Evolutionary conservation across 1,140 invertebrate genomes (phyloP).

Genomic region (Helicoverpa zea): DNA sequence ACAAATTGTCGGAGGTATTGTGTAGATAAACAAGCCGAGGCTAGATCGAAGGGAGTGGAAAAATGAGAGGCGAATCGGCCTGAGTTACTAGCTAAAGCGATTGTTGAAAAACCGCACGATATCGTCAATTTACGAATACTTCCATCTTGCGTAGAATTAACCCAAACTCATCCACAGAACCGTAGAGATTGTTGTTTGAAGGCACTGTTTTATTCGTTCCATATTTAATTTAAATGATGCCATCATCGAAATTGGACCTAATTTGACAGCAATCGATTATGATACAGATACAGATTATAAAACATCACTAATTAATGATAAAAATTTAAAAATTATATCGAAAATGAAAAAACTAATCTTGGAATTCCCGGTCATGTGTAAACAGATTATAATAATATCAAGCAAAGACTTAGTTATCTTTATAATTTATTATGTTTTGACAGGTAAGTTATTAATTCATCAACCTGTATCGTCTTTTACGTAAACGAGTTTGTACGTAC

Average conservation of each 20-base stretch:
- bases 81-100: constrained; percentile 20
- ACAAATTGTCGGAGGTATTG: constrained; percentile 77
- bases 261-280: neutral
- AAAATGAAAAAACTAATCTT: constrained; percentile 14
- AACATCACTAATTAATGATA: constrained; percentile 24
- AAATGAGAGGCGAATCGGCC: constrained; percentile 26
- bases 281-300: constrained; percentile 14
- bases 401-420: neutral
- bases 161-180: no score
- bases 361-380: constrained; percentile 9
- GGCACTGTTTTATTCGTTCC: no score
- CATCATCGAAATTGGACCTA: neutral
- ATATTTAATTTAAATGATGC: no score
- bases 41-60: constrained; percentile 52
- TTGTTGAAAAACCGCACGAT: neutral
- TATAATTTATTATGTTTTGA: constrained; percentile 15
- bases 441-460: neutral
- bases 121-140: no score
- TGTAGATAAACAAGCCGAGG: constrained; percentile 71
- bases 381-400: constrained; percentile 33
- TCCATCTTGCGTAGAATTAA: no score
- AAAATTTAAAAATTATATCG: neutral
- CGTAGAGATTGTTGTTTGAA: no score
- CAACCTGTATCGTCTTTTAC: neutral
- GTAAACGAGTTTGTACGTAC: neutral